Percentiles rank a stretch among this genome's conserved stretches.
Evolutionary conservation across 2,888 invertebrate species (phyloP).

Genomic region (Aspidiotus destructor): DNA sequence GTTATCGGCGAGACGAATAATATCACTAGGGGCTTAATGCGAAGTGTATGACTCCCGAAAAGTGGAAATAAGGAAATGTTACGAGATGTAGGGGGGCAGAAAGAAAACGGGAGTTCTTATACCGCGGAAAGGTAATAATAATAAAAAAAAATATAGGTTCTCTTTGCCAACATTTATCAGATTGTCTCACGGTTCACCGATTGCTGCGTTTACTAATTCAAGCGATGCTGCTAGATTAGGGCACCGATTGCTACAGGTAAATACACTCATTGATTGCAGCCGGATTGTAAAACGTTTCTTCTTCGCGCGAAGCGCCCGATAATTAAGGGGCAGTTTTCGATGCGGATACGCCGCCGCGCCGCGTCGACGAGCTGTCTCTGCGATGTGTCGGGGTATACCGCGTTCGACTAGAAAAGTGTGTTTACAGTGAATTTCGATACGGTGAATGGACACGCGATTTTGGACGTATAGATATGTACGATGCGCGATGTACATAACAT

Average conservation of each 20-base stretch:
- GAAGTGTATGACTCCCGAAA: too few species aligned
- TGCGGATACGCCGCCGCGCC: slow-evolving; percentile 2
- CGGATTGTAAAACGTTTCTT: slow-evolving; percentile 2
- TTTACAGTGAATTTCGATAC: too few species aligned
- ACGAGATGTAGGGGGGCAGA: neutral
- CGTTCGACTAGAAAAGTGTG: too few species aligned
- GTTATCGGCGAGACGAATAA: too few species aligned
- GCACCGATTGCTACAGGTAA: slow-evolving; percentile 32
- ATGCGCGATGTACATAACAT: too few species aligned
- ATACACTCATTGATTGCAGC: slow-evolving; percentile 29
- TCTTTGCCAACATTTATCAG: slow-evolving; percentile 19
- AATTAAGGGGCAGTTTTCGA: slow-evolving; percentile 28
- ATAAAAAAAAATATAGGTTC: too few species aligned
- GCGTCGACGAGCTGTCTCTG: too few species aligned
- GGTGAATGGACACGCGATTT: too few species aligned
- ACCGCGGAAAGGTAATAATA: too few species aligned
- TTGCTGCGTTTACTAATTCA: slow-evolving; percentile 32
- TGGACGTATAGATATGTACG: too few species aligned
- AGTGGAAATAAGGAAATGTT: neutral
- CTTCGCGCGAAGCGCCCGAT: slow-evolving; percentile 16
- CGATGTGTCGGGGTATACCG: too few species aligned
- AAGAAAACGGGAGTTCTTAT: neutral
- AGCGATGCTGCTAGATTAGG: slow-evolving; percentile 29
- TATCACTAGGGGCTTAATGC: too few species aligned
- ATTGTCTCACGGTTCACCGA: slow-evolving; percentile 33